These are phyloP conservation scores for Sylvietta virens DNA, from an alignment of 2,113 vertebrate species.

Conservation along the genomic window DNA sequence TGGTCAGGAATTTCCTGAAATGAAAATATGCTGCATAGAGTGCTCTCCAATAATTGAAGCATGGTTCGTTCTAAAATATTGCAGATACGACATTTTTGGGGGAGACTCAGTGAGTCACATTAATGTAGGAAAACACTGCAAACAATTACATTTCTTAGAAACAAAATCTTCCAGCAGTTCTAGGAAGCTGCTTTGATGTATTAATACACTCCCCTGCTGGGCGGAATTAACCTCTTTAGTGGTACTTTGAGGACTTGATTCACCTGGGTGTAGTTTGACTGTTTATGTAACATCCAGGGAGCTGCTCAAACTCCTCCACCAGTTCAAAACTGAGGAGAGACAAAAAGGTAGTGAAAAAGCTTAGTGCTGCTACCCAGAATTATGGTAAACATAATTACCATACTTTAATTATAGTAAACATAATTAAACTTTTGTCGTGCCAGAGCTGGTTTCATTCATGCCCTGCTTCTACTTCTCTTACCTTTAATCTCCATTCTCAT, in stretches of 20 bases:
- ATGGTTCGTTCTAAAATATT: background rate
- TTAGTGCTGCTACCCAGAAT: background rate
- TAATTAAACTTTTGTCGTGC: background rate
- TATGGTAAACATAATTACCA: background rate
- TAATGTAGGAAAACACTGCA: background rate
- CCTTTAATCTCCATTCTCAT: background rate
- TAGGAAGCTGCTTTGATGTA: background rate
- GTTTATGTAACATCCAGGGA: background rate
- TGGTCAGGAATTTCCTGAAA: background rate
- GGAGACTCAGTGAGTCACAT: background rate
- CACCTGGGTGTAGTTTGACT: background rate
- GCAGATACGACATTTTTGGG: background rate
- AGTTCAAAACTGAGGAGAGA: background rate
- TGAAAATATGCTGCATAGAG: background rate
- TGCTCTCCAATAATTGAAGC: background rate
- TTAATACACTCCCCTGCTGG: background rate
- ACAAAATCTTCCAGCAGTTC: background rate
- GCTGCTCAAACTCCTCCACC: background rate
- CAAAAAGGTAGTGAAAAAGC: background rate
- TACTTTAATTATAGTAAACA: background rate
- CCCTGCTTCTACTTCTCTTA: background rate
- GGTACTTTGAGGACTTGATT: background rate
- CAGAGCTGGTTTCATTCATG: background rate
- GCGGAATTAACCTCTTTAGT: background rate
- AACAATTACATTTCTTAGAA: background rate